Base-by-base conservation (phyloP, 2,113 vertebrate species). In the Tonatia bakeri region DNA sequence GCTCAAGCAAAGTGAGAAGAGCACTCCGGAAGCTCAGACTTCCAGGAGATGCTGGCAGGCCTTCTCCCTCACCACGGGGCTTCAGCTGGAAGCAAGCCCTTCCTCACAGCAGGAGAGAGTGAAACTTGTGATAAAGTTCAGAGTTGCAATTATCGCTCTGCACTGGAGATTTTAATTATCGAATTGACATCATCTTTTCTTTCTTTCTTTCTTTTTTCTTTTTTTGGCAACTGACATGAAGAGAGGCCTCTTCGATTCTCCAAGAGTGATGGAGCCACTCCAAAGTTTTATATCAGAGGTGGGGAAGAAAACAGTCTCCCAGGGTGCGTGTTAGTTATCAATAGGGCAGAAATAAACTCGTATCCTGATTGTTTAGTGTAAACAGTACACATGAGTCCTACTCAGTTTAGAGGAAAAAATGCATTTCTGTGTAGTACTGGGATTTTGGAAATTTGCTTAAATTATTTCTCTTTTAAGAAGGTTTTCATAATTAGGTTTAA, bases 381-480 rank as follows among this genome's bases (percentile, higher is more conserved):
- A 65, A 79, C 33, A 76, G 82, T 72, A 54, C 9, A n/a, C 77
- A 13, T 52, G n/a, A 50, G 47, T 82, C 26, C 16, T 9, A 61
- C 11, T 77, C 45, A 87, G 0, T 69, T 15, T 47, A 69, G 16
- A 9, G 22, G 24, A 3, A 11, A 3, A n/a, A 38, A 19, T 40
- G 38, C 3, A 22, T 70, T 50, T 7, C 14, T 56, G 20, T 79
- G 36, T 9, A 19, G 38, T 65, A 40, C 43, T 75, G 52, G 15
- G 88, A 72, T 12, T 64, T 77, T 28, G 8, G 87, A 93, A 83
- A 87, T 91, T 77, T 93, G n/a, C 59, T 93, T 77, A 70, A 95
- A 36, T 70, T 87, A 87, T 91, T 87, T 65, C 20, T 87, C 26
- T 24, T 65, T 75, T 56, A 94, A 87, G 38, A 50, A 88, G 10